Base-by-base conservation (phyloP, 1,140 invertebrate genomes). In the Dendroctonus ponderosae region DNA sequence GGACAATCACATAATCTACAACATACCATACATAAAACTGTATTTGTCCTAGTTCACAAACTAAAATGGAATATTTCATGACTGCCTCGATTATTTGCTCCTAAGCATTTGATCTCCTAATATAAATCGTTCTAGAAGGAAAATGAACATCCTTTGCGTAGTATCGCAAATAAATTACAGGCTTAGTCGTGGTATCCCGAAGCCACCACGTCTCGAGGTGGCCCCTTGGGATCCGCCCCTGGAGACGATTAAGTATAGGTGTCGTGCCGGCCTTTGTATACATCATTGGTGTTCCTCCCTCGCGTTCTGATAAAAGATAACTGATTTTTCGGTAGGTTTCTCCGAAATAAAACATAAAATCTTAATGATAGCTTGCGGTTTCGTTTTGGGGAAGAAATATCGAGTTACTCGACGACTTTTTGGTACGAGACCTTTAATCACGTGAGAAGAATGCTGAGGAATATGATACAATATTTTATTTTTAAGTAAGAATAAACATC, bases 221-320 rank as follows among this genome's bases (percentile, higher is more conserved):
- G 67, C 63, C 70, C 69, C 73, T 68, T 56, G 60, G 66, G 66
- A 54, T 68, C 72, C 73, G 73, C 73, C 73, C 70, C 62, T 71
- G 71, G 71, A 74, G 72, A 72, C 72, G 67, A 44, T 26, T 74
- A 74, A 74, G 71, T 74, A 74, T 73, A 74, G 73, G 64, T 62
- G 48, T 7, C 58, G 58, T 11, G 60, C 60, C 9, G 48, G 60
- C 49, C 50, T 62, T 62, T 62, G 15, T 62, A 69, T 69, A 66
- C 65, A 70, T 70, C 68, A 70, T 67, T 63, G 60, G 41, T 39
- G 57, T 61, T 57, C 62, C 46, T 54, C 48, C 50, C 58, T 53
- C 51, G 38, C 59, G 8, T 52, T 53, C 46, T 54, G 61, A 63
- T 63, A 63, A 63, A 63, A 63, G 61, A 63, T 63, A 63, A 63